Base-by-base conservation (phyloP, 2,113 vertebrate species). In the Elgaria multicarinata region DNA sequence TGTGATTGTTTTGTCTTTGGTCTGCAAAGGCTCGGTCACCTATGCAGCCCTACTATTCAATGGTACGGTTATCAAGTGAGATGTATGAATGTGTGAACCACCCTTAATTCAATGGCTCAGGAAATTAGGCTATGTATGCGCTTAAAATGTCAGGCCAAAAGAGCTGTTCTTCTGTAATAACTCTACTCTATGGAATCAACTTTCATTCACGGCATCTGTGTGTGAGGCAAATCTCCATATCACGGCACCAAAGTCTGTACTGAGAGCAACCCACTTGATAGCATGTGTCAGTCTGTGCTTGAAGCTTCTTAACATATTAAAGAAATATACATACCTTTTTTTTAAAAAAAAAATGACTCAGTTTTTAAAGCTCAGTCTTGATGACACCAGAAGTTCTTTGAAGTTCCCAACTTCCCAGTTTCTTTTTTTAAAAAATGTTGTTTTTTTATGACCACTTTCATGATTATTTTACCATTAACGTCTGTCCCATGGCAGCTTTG, bases 401-500 rank as follows among this genome's bases (percentile, higher is more conserved):
- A 13, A 2, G 14, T 22, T 55, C 8, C n/a, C 22, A 76, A 24
- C 69, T 0, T 64, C 24, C 53, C 12, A 14, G 1, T 26, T 14
- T 39, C 3, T 26, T 36, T n/a, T n/a, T n/a, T n/a, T n/a, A n/a
- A n/a, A n/a, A n/a, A n/a, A n/a, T n/a, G n/a, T 6, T 44, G 86
- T 89, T 86, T 0, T 0, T 4, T 58, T 71, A 82, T 82, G 46
- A 83, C 69, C 4, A 87, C 91, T 87, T 79, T 0, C 1, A 75
- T 87, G 58, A 89, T 86, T 55, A 79, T 24, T 91, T 91, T 1
- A 12, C 24, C 85, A 39, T 0, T 86, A 44, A 77, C 92, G 85
- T 90, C 10, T 1, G 66, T 4, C 88, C 3, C 85, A 85, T 9
- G 0, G 0, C 3, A 87, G 2, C 26, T 81, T 4, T 67, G 13